A percentile compares a stretch with the other conserved stretches of the same genome.
phyloP scores from a whole-genome alignment of 2,797 vertebrate genomes.

The Remorina albescens region DNA sequence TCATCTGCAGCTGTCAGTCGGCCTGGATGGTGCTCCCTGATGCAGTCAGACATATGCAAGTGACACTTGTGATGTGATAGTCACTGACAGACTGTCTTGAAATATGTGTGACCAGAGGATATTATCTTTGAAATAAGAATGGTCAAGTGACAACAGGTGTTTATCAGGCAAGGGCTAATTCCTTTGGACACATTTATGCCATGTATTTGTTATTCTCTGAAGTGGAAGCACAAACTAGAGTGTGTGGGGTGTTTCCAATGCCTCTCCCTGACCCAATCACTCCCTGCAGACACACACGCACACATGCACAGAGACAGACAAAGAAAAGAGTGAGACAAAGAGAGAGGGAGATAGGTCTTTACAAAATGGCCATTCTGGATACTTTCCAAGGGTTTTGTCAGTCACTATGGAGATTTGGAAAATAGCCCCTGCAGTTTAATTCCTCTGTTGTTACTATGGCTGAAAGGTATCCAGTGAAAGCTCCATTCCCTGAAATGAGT shows the following conservation, averaged over 20 bases:
- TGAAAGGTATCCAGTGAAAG: slow-evolving; percentile 68
- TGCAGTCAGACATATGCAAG: slow-evolving; percentile 65
- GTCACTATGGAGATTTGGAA: slow-evolving; percentile 78
- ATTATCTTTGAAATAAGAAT: slow-evolving; percentile 47
- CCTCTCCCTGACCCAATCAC: slow-evolving; percentile 42
- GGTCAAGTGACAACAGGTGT: slow-evolving; percentile 9
- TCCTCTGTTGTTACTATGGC: slow-evolving; percentile 67
- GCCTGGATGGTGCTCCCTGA: slow-evolving; percentile 31
- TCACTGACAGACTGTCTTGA: slow-evolving; percentile 47
- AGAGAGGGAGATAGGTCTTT: slow-evolving; percentile 57
- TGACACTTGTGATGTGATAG: slow-evolving; percentile 67
- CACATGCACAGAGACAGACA: slow-evolving; percentile 39
- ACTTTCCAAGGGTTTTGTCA: slow-evolving; percentile 76
- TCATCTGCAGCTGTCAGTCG: slow-evolving; percentile 70
- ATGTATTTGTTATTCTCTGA: slow-evolving; percentile 6
- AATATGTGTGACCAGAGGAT: slow-evolving; percentile 35
- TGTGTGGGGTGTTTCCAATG: slow-evolving; percentile 33
- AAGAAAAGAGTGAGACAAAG: slow-evolving; percentile 60
- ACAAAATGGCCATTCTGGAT: slow-evolving; percentile 70
- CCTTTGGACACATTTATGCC: slow-evolving; percentile 12
- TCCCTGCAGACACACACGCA: slow-evolving; percentile 27
- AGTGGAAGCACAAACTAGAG: background rate
- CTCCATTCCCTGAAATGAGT: slow-evolving; percentile 30
- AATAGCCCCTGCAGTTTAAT: slow-evolving; percentile 70
- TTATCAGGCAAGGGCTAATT: slow-evolving; percentile 7